Conservation (phyloP, 2,113 vertebrate species). For the Vidua macroura region DNA sequence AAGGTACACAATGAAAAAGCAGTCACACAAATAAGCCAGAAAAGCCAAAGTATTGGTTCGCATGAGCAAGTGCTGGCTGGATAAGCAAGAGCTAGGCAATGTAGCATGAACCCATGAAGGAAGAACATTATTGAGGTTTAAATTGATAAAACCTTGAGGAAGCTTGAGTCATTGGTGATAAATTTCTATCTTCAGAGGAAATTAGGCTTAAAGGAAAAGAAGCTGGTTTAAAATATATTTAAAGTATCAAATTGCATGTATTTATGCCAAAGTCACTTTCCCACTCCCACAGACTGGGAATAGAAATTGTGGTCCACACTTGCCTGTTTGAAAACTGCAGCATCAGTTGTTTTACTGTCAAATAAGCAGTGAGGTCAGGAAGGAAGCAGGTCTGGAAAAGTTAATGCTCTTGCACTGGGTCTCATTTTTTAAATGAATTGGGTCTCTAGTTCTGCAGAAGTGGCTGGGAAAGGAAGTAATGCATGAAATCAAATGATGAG, state of each 20-base stretch:
- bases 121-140: neutral
- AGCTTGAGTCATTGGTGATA: constrained; percentile 3
- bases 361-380: constrained; percentile 21
- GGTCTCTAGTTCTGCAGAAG: neutral
- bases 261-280: neutral
- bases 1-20: neutral
- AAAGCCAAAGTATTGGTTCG: neutral
- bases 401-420: neutral
- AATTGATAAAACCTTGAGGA: constrained; percentile 36
- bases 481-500: neutral
- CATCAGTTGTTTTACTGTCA: constrained; percentile 23
- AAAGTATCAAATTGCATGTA: constrained; percentile 31
- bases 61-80: neutral
- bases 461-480: constrained; percentile 25
- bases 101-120: neutral
- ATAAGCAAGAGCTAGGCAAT: neutral
- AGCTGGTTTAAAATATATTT: neutral
- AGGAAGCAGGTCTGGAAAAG: constrained; percentile 7
- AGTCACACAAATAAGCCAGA: neutral
- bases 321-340: constrained; percentile 17
- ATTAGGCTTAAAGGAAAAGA: constrained; percentile 10
- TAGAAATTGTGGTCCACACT: neutral
- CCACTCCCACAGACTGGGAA: constrained; percentile 32
- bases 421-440: neutral
- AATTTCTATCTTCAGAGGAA: constrained; percentile 26